phyloP scores from a whole-genome alignment of 2,797 vertebrate species.

The Gymnoscopelus braueri region DNA sequence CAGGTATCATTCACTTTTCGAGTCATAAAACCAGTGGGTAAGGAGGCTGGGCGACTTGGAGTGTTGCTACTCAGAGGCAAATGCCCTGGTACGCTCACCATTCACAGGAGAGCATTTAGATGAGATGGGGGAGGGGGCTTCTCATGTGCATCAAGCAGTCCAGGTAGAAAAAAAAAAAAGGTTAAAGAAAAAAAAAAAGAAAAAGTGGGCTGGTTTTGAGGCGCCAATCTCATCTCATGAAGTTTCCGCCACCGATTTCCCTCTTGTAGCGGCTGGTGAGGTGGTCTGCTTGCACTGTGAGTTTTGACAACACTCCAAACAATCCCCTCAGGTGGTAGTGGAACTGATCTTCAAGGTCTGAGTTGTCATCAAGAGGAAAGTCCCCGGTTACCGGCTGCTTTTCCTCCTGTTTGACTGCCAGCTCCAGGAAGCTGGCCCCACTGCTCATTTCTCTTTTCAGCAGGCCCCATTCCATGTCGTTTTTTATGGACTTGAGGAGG shows the following conservation, averaged over 20 bases:
- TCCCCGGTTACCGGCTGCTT: constrained; percentile 56
- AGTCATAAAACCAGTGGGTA: neutral
- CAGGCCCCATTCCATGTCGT: constrained; percentile 87
- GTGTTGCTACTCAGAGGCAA: constrained; percentile 51
- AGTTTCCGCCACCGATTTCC: constrained; percentile 82
- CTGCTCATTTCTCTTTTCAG: constrained; percentile 79
- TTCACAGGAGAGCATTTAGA: constrained; percentile 39
- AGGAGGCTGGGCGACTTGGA: constrained; percentile 10
- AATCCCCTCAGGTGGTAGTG: constrained; percentile 84
- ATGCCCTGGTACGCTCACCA: constrained; percentile 58
- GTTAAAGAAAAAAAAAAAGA: neutral
- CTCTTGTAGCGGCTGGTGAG: constrained; percentile 85
- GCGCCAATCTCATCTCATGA: constrained; percentile 73
- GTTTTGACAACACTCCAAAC: constrained; percentile 84
- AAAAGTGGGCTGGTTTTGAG: too few relatives aligned
- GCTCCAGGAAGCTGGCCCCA: constrained; percentile 80
- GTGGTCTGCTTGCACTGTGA: constrained; percentile 82
- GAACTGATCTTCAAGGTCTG: constrained; percentile 82
- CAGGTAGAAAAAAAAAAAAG: neutral
- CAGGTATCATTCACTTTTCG: constrained; percentile 63
- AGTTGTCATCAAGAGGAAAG: constrained; percentile 48
- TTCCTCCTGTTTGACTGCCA: constrained; percentile 80
- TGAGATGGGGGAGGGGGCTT: constrained; percentile 10
- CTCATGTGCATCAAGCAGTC: constrained; percentile 59
- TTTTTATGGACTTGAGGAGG: constrained; percentile 85